These are phyloP conservation scores for Polietes domitor DNA, from an alignment of 2,888 invertebrate genomes.

Conservation along the genomic window DNA sequence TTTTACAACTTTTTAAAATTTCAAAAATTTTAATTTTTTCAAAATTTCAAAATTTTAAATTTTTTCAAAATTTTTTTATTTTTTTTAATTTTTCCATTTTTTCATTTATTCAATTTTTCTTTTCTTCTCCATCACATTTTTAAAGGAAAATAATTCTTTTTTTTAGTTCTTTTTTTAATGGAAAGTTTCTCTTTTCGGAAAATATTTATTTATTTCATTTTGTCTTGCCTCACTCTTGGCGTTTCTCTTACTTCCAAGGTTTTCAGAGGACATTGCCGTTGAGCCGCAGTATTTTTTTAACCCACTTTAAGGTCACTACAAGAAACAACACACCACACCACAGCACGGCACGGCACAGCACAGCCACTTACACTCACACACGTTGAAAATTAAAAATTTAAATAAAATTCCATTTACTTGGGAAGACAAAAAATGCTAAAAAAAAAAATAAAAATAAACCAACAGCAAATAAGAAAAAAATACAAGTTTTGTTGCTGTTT, in stretches of 20 bases:
- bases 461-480: not conserved
- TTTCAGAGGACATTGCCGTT: conserved; percentile 41
- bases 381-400: conserved; percentile 48
- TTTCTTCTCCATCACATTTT: not conserved
- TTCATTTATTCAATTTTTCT: not conserved
- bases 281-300: conserved; percentile 38
- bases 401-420: conserved; percentile 41
- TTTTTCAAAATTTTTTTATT: not conserved
- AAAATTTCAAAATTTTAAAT: too few species aligned
- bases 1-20: too few species aligned
- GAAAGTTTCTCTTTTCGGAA: not conserved
- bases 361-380: conserved; percentile 13
- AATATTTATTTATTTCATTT: not conserved
- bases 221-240: not conserved
- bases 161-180: not conserved
- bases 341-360: too few species aligned
- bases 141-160: not conserved
- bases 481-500: conserved; percentile 24
- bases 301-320: conserved; percentile 49
- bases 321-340: conserved; percentile 6
- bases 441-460: not conserved
- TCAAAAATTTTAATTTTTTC: too few species aligned
- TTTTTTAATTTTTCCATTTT: not conserved
- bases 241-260: conserved; percentile 37
- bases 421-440: not conserved